Evolutionary conservation across 2,888 invertebrate genomes (phyloP).

Genomic region (Aporophyla nigra): DNA sequence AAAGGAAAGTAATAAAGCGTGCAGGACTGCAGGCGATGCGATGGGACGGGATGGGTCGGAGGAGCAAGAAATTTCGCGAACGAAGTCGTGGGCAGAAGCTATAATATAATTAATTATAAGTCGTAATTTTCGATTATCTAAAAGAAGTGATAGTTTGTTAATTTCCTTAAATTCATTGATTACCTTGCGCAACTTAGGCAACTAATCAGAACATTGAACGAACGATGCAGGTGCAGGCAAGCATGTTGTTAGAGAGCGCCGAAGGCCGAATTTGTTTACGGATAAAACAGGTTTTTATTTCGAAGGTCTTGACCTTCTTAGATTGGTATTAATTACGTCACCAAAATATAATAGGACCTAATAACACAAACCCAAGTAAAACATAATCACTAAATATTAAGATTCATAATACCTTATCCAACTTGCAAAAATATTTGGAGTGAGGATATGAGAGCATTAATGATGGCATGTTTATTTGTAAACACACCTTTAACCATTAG

Average conservation of each 20-base stretch:
- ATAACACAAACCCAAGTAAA: slow-evolving; percentile 10
- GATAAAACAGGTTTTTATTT: slow-evolving; percentile 43
- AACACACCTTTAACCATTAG: slow-evolving; percentile 6
- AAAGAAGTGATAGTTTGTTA: background rate
- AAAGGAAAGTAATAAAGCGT: no score
- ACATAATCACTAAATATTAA: background rate
- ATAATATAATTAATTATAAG: no score
- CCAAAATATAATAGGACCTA: slow-evolving; percentile 7
- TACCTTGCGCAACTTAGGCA: background rate
- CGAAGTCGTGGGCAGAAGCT: no score
- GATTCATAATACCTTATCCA: background rate
- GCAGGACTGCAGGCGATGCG: no score
- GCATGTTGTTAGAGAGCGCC: background rate
- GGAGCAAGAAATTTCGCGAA: no score
- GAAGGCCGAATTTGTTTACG: slow-evolving; percentile 47
- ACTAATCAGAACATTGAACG: slow-evolving; percentile 8
- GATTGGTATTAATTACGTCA: slow-evolving; percentile 11
- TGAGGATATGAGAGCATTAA: background rate
- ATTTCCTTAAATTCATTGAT: background rate
- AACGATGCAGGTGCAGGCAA: slow-evolving; percentile 12
- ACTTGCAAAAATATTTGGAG: background rate
- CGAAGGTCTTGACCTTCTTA: slow-evolving; percentile 13
- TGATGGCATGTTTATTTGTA: slow-evolving; percentile 27
- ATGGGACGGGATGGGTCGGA: no score
- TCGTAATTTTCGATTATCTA: background rate